These are phyloP conservation scores for Drymodes brunneopygia DNA, from an alignment of 2,113 vertebrate species.

Conservation along the genomic window DNA sequence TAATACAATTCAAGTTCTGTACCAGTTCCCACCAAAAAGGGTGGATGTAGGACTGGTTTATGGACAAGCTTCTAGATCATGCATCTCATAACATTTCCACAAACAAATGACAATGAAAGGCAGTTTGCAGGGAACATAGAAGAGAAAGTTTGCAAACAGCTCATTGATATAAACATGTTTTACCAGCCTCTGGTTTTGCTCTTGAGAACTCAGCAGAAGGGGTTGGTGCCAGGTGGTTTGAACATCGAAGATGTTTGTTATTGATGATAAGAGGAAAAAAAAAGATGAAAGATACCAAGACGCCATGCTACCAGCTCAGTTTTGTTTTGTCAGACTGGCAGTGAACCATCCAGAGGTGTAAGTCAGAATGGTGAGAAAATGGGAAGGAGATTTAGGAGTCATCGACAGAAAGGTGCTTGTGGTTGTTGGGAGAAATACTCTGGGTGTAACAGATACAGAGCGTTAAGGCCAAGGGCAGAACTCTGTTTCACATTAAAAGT, in stretches of 20 bases:
- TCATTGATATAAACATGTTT: background rate
- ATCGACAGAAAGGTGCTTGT: background rate
- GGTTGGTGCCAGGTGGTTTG: conserved; percentile 33
- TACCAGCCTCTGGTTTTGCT: conserved; percentile 20
- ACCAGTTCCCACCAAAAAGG: background rate
- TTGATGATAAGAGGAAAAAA: conserved; percentile 13
- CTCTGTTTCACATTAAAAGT: background rate
- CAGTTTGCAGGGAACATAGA: background rate
- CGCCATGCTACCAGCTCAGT: conserved; percentile 6
- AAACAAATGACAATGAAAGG: background rate
- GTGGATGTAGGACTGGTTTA: background rate
- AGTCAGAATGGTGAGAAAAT: conserved; percentile 39
- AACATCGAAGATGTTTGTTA: background rate
- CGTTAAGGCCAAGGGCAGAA: background rate
- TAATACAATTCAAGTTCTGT: background rate
- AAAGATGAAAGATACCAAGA: conserved; percentile 41
- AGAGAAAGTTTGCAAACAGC: background rate
- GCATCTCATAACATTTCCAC: background rate
- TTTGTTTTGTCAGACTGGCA: conserved; percentile 31
- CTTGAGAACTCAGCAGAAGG: conserved; percentile 32
- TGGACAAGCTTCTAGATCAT: background rate
- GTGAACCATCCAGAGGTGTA: background rate
- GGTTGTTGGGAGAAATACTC: background rate
- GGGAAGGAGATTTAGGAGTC: background rate
- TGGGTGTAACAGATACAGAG: background rate